Conservation (phyloP, 2,888 invertebrate species). For the Smittia sp. region DNA sequence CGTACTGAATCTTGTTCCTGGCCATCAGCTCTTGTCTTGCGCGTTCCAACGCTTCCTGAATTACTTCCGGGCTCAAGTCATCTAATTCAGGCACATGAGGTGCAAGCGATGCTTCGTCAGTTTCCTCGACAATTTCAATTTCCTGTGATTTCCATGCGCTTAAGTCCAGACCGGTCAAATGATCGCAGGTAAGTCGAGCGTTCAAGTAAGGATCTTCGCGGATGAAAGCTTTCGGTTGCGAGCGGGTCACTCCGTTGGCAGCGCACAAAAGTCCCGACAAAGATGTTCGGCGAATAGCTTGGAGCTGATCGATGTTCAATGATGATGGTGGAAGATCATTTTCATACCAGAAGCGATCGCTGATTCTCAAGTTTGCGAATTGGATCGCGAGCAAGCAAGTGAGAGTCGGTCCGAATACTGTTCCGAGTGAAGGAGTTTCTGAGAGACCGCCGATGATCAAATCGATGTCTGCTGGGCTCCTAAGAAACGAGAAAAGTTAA, state of each 20-base stretch:
- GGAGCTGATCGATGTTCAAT: conserved; percentile 71
- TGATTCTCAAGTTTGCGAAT: conserved; percentile 75
- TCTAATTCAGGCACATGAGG: conserved; percentile 59
- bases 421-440: conserved; percentile 75
- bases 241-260: conserved; percentile 63
- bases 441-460: conserved; percentile 78
- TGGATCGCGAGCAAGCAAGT: conserved; percentile 82
- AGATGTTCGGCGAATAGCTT: conserved; percentile 75
- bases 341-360: conserved; percentile 95
- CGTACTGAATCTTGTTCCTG: conserved; percentile 75
- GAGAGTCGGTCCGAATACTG: conserved; percentile 82
- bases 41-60: conserved; percentile 72
- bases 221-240: conserved; percentile 85
- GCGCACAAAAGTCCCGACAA: conserved; percentile 77
- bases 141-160: conserved; percentile 66
- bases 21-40: conserved; percentile 74
- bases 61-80: conserved; percentile 67
- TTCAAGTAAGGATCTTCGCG: conserved; percentile 82
- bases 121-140: conserved; percentile 55
- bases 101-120: conserved; percentile 44
- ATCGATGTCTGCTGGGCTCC: conserved; percentile 75
- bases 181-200: conserved; percentile 70
- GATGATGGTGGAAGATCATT: conserved; percentile 89
- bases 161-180: conserved; percentile 66
- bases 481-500: conserved; percentile 45